Evolutionary conservation across 2,113 vertebrate genomes (phyloP), one percentile per base, ranked within the genome.

Genomic region (Lutjanus erythropterus): DNA sequence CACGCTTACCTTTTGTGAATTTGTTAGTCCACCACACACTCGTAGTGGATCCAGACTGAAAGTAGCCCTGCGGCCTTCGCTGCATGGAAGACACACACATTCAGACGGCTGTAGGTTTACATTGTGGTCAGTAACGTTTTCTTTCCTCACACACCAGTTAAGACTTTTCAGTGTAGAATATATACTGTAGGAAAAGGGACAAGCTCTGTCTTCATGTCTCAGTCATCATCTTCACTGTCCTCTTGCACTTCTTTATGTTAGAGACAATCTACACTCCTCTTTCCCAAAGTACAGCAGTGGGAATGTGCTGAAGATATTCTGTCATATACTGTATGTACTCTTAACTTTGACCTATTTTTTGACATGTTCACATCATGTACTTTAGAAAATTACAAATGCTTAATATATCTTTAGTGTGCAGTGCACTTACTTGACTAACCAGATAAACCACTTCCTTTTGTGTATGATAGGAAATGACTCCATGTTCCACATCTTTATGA

Each of bases 351-450:
- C n/a, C 12, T 60, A 9, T 65, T 42, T 44, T 18, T 58, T 53
- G n/a, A 29, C 15, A 19, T 67, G 5, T 82, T 80, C 50, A 47
- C 33, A 59, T 37, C 16, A 44, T 42, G 55, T 83, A 47, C 37
- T 61, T 11, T 25, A 52, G 56, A 8, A 12, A 46, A 31, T 37
- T 39, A 12, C 10, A 60, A 65, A 59, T 65, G 2, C 25, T 19
- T 46, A 53, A 52, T 59, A 50, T 66, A 39, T 68, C 11, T 25
- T 58, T 62, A 72, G 55, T 73, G 35, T 83, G 74, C 81, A 50
- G 64, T 80, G 55, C 68, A 78, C 60, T 71, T 39, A 44, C 44
- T 75, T 70, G 41, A 71, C 56, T 75, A 81, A 71, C 25, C 31
- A 58, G 35, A 47, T 64, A 6, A 85, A 55, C 67, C 14, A 69